Evolutionary conservation across 1,140 invertebrate genomes (phyloP), one percentile per base, ranked within the genome.

Genomic region (Aphidius gifuensis): DNA sequence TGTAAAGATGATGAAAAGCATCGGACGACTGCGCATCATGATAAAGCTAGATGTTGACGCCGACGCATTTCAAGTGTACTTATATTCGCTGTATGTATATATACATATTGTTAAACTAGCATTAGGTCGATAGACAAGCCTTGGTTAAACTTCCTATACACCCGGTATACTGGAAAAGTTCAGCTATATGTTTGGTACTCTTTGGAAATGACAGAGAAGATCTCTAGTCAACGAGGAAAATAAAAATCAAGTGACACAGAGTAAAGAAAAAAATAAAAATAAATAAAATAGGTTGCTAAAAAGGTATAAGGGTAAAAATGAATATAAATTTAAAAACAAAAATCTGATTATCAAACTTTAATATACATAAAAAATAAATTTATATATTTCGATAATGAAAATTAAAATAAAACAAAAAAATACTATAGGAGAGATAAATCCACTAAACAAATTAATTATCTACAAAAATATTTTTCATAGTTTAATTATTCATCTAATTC

Each of bases 81-180:
- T 16, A 16, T 16, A 16, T 16, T 16, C 16, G 1, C 16, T 16
- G 43, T 69, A 69, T 68, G 68, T 71, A 70, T 72, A 65, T n/a
- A 32, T 6, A 23, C 9, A 5, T n/a, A 71, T 32, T 32, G 23
- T 32, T 3, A 32, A 32, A 32, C 23, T 32, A 32, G 23, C 68
- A 69, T 66, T 70, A 77, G 76, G 76, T 78, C 76, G 76, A 77
- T 78, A 78, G 69, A 57, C 66, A 70, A 74, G 73, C 72, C 72
- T 74, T 71, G 74, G 75, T 78, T 76, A 71, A 78, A 75, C 68
- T 69, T 55, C 68, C 68, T 68, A 69, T 16, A 16, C 16, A 16
- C 16, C 16, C 16, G 16, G 16, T 16, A 16, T 16, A 16, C 16
- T 16, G 16, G 16, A 16, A 16, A 16, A 16, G 16, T 16, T 16